phyloP scores from a whole-genome alignment of 2,888 invertebrate genomes.

The Augochlorella aurata region DNA sequence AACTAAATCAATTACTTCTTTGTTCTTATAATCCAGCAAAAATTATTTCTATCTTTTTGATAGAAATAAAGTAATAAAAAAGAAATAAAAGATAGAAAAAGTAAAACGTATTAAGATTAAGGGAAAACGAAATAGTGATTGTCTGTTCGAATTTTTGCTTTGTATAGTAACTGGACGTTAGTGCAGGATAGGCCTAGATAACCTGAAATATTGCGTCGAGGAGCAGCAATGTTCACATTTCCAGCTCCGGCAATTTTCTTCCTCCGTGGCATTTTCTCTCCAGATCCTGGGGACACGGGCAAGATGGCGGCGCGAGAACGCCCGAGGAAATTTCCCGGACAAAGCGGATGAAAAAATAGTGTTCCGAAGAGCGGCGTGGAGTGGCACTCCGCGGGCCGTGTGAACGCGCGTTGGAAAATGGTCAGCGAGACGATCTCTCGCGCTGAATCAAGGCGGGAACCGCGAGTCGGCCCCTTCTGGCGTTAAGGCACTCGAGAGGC shows the following conservation, averaged over 20 bases:
- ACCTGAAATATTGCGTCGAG: no score
- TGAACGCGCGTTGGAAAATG: constrained; percentile 29
- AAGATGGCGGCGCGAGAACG: background rate
- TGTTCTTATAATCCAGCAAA: no score
- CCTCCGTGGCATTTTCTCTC: background rate
- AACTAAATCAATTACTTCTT: no score
- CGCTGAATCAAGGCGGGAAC: constrained; percentile 44
- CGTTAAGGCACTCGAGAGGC: constrained; percentile 59
- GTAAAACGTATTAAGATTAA: no score
- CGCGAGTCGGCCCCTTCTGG: constrained; percentile 41
- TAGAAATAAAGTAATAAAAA: no score
- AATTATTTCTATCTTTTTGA: no score
- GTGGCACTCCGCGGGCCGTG: constrained; percentile 8
- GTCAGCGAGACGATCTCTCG: constrained; percentile 48
- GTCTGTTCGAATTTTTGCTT: no score
- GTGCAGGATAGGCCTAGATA: no score
- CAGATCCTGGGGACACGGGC: background rate
- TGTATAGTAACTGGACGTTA: no score
- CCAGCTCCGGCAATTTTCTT: background rate
- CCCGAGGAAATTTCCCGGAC: constrained; percentile 4
- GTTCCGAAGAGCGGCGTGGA: background rate
- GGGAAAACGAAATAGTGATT: no score
- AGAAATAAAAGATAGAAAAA: no score
- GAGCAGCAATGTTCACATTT: no score
- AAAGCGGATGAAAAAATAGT: constrained; percentile 6